phyloP scores from a whole-genome alignment of 2,113 vertebrate genomes.

The Tachysurus fulvidraco region DNA sequence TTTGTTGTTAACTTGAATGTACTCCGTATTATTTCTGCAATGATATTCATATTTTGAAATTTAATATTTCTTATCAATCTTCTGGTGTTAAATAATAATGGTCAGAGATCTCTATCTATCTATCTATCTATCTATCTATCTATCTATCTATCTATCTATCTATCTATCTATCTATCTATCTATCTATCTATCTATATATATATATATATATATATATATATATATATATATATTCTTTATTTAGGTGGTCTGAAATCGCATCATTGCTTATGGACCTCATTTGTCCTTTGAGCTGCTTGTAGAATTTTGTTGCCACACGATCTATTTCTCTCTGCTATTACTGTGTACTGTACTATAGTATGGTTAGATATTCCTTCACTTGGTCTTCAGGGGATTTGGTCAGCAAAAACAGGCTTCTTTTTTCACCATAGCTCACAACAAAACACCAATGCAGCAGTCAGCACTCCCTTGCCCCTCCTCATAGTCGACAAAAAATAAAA shows the following conservation, averaged over 20 bases:
- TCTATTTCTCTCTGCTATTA: not conserved
- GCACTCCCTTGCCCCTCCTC: slow-evolving; percentile 6
- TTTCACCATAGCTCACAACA: slow-evolving; percentile 10
- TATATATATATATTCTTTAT: not conserved
- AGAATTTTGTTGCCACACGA: not conserved
- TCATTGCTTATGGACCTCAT: not conserved
- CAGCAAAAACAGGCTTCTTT: slow-evolving; percentile 24
- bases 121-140: too few relatives aligned
- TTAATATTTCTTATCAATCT: not conserved
- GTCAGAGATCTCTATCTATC: too few relatives aligned
- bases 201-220: too few relatives aligned
- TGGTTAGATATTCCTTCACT: slow-evolving; percentile 1
- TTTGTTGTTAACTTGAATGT: not conserved
- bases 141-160: too few relatives aligned
- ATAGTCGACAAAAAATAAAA: not conserved
- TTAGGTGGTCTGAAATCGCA: too few relatives aligned
- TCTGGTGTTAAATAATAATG: not conserved
- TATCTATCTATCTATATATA: too few relatives aligned
- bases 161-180: too few relatives aligned
- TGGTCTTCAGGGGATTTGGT: slow-evolving; percentile 30
- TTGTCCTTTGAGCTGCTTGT: not conserved
- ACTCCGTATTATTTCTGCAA: not conserved
- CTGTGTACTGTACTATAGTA: not conserved
- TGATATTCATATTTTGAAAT: not conserved
- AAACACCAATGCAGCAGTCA: slow-evolving; percentile 11